Evolutionary conservation across 1,140 invertebrate species (phyloP).

Genomic region (Atopsyche davidsoni): DNA sequence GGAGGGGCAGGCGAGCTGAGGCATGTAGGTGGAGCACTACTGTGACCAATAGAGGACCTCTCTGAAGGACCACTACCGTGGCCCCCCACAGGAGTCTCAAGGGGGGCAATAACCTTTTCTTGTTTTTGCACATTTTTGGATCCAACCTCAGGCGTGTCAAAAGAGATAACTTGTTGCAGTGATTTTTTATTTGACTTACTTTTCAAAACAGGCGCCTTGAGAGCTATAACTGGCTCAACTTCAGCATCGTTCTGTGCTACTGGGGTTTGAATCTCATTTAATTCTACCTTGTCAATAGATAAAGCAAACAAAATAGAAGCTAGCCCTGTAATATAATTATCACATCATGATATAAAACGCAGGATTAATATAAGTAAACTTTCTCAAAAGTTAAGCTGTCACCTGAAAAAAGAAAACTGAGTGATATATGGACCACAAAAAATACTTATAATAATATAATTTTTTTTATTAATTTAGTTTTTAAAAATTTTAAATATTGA

Average conservation of each 20-base stretch:
- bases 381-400: too few relatives aligned
- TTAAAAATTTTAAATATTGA: too few relatives aligned
- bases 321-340: constrained; percentile 63
- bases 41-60: constrained; percentile 47
- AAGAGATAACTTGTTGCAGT: constrained; percentile 45
- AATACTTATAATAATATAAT: too few relatives aligned
- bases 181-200: constrained; percentile 41
- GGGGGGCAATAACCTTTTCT: not conserved
- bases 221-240: constrained; percentile 51
- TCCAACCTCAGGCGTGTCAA: constrained; percentile 46
- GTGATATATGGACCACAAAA: too few relatives aligned
- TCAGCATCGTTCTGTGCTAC: constrained; percentile 34
- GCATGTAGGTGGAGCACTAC: constrained; percentile 58
- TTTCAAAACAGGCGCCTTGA: constrained; percentile 40
- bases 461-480: too few relatives aligned
- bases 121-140: constrained; percentile 46
- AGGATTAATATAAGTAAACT: too few relatives aligned
- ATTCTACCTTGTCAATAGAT: constrained; percentile 76
- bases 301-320: constrained; percentile 85
- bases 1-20: constrained; percentile 52
- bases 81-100: too few relatives aligned
- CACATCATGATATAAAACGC: too few relatives aligned
- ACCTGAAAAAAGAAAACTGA: too few relatives aligned
- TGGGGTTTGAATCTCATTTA: constrained; percentile 57
- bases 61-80: not conserved